phyloP scores from a whole-genome alignment of 2,888 invertebrate species.

The Anticlea derivata region DNA sequence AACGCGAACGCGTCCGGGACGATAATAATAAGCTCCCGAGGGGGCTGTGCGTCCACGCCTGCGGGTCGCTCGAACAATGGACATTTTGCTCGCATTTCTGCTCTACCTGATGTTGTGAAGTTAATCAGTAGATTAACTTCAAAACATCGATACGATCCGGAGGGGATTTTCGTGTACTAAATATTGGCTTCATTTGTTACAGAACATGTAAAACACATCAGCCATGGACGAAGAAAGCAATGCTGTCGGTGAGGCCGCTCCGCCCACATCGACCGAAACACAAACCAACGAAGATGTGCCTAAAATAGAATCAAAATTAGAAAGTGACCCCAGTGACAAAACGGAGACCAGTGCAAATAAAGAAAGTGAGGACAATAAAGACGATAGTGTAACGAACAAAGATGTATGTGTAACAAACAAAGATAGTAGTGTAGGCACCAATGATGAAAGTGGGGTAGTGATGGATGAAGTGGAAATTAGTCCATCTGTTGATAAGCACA shows the following conservation, averaged over 20 bases:
- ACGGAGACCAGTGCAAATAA: conserved; percentile 36
- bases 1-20: conserved; percentile 47
- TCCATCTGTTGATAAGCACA: conserved; percentile 48
- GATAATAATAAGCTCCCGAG: conserved; percentile 62
- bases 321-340: conserved; percentile 40
- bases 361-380: conserved; percentile 50
- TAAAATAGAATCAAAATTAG: conserved; percentile 42
- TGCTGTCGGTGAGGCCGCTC: conserved; percentile 47
- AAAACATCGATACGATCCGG: conserved; percentile 28
- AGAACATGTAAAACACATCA: conserved; percentile 73
- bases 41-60: conserved; percentile 46
- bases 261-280: conserved; percentile 46
- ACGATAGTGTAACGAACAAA: conserved; percentile 35
- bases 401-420: conserved; percentile 46
- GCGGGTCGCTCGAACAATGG: conserved; percentile 56
- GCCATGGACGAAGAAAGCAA: conserved; percentile 69
- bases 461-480: conserved; percentile 45
- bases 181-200: conserved; percentile 58
- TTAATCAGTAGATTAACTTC: conserved; percentile 57
- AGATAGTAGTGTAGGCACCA: conserved; percentile 54
- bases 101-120: conserved; percentile 55
- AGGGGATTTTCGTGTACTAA: conserved; percentile 32
- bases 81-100: conserved; percentile 49
- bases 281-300: conserved; percentile 48
- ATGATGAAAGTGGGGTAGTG: conserved; percentile 33